Evolutionary conservation across 2,797 vertebrate species (phyloP).

Genomic region (Microtus obscurus): DNA sequence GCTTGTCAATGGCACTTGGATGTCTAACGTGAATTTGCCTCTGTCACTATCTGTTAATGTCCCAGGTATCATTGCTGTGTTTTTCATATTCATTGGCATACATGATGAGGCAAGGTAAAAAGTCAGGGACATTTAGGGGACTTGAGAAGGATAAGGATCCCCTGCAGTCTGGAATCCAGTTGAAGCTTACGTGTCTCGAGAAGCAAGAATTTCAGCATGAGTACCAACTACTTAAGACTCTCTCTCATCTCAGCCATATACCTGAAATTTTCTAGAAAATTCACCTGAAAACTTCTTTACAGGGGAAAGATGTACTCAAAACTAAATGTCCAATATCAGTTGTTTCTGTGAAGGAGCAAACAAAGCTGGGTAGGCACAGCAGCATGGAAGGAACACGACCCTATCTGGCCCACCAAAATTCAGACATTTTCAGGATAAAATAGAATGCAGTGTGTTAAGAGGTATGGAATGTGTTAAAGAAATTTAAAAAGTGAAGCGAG

Average conservation of each 20-base stretch:
- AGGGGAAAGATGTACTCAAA: neutral
- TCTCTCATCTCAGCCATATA: neutral
- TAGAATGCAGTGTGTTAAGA: neutral
- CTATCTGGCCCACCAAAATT: neutral
- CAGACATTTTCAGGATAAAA: neutral
- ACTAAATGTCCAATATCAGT: neutral
- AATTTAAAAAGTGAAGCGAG: neutral
- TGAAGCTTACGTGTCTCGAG: neutral
- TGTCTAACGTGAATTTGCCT: neutral
- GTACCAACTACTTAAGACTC: neutral
- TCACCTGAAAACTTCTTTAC: neutral
- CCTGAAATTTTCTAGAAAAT: neutral
- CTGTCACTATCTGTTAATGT: neutral
- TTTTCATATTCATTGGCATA: neutral
- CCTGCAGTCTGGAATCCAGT: neutral
- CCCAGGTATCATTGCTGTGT: slow-evolving; percentile 8
- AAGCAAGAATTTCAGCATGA: neutral
- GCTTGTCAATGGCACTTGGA: neutral
- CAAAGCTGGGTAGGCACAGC: neutral
- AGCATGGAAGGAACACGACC: rapidly evolving
- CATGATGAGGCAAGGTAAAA: neutral
- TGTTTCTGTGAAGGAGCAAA: neutral
- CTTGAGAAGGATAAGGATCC: neutral
- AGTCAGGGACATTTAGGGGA: neutral
- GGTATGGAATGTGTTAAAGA: neutral